Base-by-base conservation (phyloP, 2,113 vertebrate species). In the Albula glossodonta region DNA sequence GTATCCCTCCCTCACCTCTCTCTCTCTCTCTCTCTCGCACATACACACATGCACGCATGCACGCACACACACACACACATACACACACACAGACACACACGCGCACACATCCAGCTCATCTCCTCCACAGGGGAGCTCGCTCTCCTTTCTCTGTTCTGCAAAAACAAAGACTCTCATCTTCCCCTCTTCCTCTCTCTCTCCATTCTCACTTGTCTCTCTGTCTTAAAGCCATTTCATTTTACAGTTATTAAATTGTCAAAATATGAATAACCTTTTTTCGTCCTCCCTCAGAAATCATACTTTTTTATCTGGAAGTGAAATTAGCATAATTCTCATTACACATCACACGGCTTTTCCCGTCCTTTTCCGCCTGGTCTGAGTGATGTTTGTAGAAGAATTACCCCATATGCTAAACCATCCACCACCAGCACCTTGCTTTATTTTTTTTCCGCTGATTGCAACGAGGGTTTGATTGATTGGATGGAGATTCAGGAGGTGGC, bases 311-410 rank as follows among this genome's bases (percentile, higher is more conserved):
- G 22, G n/a, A 9, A 31, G 70, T 25, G 70, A 74, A 74, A 74
- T 74, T 74, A 74, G 70, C 70, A 74, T 74, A 74, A 74, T 74
- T 74, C 70, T 74, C 70, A 74, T 74, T 74, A 74, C 70, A 74
- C 22, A 31, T 74, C 10, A 74, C 31, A 31, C 10, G 70, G 5
- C 70, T n/a, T 25, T 31, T 31, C 70, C 60, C 70, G 9, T 31
- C 70, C 5, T 74, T 9, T 22, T 10, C 22, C 10, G 70, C 70
- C 31, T 74, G 2, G 70, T 22, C n/a, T 74, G 70, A 74, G 7
- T 31, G 70, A 74, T 74, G 70, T 74, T 74, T 74, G 31, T 22
- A 74, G 70, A n/a, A 74, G 70, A 74, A 74, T 25, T 74, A 25
- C n/a, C 5, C 5, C n/a, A 74, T 9, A 74, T n/a, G n/a, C 31